Base-by-base conservation (phyloP, 2,797 vertebrate genomes). In the Chromis chromis region DNA sequence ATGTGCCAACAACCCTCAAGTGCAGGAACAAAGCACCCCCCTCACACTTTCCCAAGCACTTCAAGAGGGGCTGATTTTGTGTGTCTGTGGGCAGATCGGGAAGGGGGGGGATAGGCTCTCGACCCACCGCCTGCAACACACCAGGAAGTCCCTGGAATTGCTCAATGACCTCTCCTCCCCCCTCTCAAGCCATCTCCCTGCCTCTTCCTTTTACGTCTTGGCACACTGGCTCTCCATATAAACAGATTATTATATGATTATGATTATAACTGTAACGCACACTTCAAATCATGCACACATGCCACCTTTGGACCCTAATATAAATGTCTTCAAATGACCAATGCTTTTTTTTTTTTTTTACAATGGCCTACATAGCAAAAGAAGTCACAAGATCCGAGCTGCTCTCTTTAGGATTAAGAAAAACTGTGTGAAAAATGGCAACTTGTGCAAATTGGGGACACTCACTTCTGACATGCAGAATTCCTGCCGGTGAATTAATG, bases 1-100 rank as follows among this genome's bases (percentile, higher is more conserved):
- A 91, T 85, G 77, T 92, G 88, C 87, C 88, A 88, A 87, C 82
- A 75, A 72, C 74, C 75, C 83, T 83, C 76, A 79, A 90, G 86
- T 83, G 82, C 72, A 81, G 74, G 77, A 87, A 92, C 90, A 93
- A 93, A 92, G 87, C 83, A 63, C 59, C 70, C 68, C 82, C 65
- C 79, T 82, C 82, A 82, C 85, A 89, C 84, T 82, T 90, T 85
- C 83, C 77, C 81, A 76, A 75, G 85, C 72, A 76, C 87, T 88
- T 89, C 77, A 80, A 78, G 74, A 71, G 70, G 62, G 70, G 36
- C 56, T 56, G 57, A 36, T 67, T 5, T 6, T 72, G 61, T 71
- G 56, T 53, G 81, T 74, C 55, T 63, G 73, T 60, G 55, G 63
- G 71, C 40, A 24, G 50, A 53, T 19, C 3, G 21, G 25, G 24